phyloP scores from a whole-genome alignment of 2,113 vertebrate species.

The Bufo gargarizans region DNA sequence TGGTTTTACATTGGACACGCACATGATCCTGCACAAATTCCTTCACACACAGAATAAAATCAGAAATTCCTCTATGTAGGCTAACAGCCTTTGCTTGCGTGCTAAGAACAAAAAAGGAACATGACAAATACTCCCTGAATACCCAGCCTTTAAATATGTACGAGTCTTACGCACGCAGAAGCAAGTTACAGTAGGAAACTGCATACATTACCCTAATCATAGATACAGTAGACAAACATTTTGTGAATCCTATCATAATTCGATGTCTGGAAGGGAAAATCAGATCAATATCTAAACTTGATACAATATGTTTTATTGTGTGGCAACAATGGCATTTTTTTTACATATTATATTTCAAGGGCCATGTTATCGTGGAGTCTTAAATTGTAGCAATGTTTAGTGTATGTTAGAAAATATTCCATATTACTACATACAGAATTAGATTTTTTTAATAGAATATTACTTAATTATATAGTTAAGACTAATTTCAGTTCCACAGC shows the following conservation, averaged over 20 bases:
- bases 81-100: conserved; percentile 78
- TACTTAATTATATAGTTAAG: background rate
- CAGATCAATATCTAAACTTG: background rate
- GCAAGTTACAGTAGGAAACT: conserved; percentile 72
- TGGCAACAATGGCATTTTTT: background rate
- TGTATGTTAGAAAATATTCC: background rate
- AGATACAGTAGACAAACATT: conserved; percentile 53
- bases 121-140: conserved; percentile 87
- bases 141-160: conserved; percentile 90
- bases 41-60: conserved; percentile 41
- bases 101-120: conserved; percentile 81
- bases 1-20: background rate
- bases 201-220: conserved; percentile 76
- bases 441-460: background rate
- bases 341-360: background rate
- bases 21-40: conserved; percentile 19
- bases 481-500: background rate
- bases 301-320: background rate
- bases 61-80: conserved; percentile 62
- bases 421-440: background rate
- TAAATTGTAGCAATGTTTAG: background rate
- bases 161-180: conserved; percentile 81
- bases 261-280: background rate
- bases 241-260: background rate
- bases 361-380: background rate